Conservation (phyloP, 2,888 invertebrate species). For the Oligia latruncula region DNA sequence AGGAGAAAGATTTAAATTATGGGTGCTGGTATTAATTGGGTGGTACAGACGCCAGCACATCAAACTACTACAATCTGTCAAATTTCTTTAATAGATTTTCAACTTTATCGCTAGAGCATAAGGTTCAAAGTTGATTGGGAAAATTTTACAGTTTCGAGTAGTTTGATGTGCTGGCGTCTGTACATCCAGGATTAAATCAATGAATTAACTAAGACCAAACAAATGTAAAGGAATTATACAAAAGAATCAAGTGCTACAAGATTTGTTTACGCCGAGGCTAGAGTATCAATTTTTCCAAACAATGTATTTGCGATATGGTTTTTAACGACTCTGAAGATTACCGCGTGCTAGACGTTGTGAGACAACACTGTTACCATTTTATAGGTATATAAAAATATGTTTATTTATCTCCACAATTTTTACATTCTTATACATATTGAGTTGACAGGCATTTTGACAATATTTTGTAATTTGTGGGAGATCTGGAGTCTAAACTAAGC, state of each 20-base stretch:
- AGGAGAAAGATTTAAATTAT: conserved; percentile 33
- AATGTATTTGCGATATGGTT: not conserved
- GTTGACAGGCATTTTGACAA: no score
- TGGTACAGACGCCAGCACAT: not conserved
- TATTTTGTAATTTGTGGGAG: no score
- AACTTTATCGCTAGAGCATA: no score
- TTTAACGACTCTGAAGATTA: not conserved
- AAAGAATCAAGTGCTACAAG: not conserved
- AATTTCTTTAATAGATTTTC: no score
- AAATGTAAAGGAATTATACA: not conserved
- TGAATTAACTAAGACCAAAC: not conserved
- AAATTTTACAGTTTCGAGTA: no score
- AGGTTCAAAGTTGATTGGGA: no score
- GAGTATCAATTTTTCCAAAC: not conserved
- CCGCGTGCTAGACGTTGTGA: not conserved
- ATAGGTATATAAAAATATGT: not conserved
- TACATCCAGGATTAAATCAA: not conserved
- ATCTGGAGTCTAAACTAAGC: no score
- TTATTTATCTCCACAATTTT: no score
- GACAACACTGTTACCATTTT: not conserved
- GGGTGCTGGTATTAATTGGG: not conserved
- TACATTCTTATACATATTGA: no score
- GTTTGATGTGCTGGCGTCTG: no score
- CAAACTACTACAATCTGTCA: no score
- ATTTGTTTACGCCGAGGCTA: not conserved